Evolutionary conservation across 1,140 invertebrate genomes (phyloP), one percentile per base, ranked within the genome.

Genomic region (Druon quercuslanigerum): DNA sequence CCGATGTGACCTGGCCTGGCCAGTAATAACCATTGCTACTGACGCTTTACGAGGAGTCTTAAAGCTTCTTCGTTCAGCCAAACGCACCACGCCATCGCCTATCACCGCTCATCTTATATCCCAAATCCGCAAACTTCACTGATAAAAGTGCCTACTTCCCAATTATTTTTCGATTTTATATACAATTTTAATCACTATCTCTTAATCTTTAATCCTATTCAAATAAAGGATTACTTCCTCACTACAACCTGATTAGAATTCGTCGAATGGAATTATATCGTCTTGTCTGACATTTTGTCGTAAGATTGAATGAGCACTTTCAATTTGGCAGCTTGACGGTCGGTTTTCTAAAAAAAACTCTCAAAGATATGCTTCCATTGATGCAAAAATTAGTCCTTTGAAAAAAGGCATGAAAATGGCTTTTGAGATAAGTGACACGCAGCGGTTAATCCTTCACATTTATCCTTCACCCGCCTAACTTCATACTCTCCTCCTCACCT

Each of bases 11-110:
- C 75, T 71, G 71, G 75, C 81, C 79, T 83, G 82, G 80, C 82
- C 83, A 83, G 81, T 82, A 87, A 87, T 88, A 88, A 87, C 84
- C 81, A 84, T 88, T 85, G 85, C 82, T 83, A 85, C 82, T 86
- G 79, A 76, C 75, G 82, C 75, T 88, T 88, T 84, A 85, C 77
- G 82, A 82, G 79, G 79, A 81, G 80, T 84, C 84, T 84, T 87
- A 78, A 82, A 88, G 87, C 77, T 83, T 82, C 75, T 82, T 79
- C 73, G 73, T 57, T 79, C 71, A 60, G 17, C 77, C 72, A 78
- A 83, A 66, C 74, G 60, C 33, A 66, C 5, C 60, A 66, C 33
- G 60, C 25, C 40, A 46, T 16, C 60, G 46, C 13, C 60, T 14
- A 66, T 66, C 60, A 66, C 14, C 40, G 25, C 46, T 66, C 60